phyloP scores from a whole-genome alignment of 2,113 vertebrate genomes.

The Herpetotheres cachinnans region DNA sequence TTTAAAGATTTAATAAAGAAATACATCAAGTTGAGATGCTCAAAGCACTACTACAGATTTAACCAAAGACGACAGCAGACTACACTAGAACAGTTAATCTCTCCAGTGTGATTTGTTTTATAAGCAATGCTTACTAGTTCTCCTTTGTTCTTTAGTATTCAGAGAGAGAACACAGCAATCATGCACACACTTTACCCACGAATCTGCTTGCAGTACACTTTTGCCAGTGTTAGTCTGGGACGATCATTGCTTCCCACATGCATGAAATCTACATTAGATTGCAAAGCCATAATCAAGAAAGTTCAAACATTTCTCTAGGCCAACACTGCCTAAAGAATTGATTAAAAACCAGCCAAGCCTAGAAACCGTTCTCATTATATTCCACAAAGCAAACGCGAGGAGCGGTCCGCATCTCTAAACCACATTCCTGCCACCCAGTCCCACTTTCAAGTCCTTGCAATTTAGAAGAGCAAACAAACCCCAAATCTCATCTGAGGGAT shows the following conservation, averaged over 20 bases:
- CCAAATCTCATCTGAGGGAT: neutral
- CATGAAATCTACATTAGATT: neutral
- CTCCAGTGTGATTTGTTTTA: neutral
- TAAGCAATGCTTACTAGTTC: neutral
- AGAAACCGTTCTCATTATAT: neutral
- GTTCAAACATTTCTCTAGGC: conserved; percentile 24
- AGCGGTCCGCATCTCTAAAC: neutral
- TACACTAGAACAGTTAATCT: neutral
- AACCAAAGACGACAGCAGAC: neutral
- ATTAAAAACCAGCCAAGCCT: neutral
- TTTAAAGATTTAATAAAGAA: neutral
- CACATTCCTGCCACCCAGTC: neutral
- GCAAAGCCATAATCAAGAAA: neutral
- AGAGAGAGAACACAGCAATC: neutral
- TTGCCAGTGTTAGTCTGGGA: neutral
- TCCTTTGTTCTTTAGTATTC: conserved; percentile 23
- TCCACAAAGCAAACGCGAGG: neutral
- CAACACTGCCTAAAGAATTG: neutral
- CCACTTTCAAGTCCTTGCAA: neutral
- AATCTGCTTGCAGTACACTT: neutral
- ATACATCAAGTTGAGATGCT: neutral
- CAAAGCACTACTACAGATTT: neutral
- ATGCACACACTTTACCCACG: neutral
- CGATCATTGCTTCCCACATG: neutral
- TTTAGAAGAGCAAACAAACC: conserved; percentile 19